Evolutionary conservation across 2,113 vertebrate species (phyloP).

Genomic region (Myanophis thanlyinensis): DNA sequence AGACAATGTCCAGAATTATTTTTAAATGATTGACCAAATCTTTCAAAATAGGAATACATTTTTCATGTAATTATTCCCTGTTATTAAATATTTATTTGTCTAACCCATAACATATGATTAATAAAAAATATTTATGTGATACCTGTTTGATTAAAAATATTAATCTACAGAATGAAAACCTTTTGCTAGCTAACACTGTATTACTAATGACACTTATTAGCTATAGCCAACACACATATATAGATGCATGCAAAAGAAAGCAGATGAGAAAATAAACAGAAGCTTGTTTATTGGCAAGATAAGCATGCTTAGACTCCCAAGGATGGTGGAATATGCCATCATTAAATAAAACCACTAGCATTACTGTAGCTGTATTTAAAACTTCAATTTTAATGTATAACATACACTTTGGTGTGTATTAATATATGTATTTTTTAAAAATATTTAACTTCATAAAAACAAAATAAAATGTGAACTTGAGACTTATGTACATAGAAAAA

Average conservation of each 20-base stretch:
- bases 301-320: slow-evolving; percentile 71
- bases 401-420: background rate
- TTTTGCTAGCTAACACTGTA: slow-evolving; percentile 3
- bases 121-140: slow-evolving; percentile 13
- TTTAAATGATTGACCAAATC: background rate
- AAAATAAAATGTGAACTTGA: background rate
- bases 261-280: slow-evolving; percentile 25
- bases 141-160: background rate
- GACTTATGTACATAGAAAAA: background rate
- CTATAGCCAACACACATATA: slow-evolving; percentile 20
- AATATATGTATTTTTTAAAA: slow-evolving; percentile 2
- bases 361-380: background rate
- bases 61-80: slow-evolving; percentile 8
- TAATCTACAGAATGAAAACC: slow-evolving; percentile 47
- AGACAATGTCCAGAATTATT: background rate
- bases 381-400: background rate
- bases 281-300: slow-evolving; percentile 23
- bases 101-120: background rate
- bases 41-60: background rate
- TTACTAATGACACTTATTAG: slow-evolving; percentile 11
- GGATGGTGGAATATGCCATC: slow-evolving; percentile 67
- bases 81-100: background rate
- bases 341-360: background rate
- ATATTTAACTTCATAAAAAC: background rate
- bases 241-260: slow-evolving; percentile 48